Percentiles rank a stretch among this genome's conserved stretches.
Conservation (phyloP, 1,140 invertebrate genomes). For the Globodera rostochiensis region DNA sequence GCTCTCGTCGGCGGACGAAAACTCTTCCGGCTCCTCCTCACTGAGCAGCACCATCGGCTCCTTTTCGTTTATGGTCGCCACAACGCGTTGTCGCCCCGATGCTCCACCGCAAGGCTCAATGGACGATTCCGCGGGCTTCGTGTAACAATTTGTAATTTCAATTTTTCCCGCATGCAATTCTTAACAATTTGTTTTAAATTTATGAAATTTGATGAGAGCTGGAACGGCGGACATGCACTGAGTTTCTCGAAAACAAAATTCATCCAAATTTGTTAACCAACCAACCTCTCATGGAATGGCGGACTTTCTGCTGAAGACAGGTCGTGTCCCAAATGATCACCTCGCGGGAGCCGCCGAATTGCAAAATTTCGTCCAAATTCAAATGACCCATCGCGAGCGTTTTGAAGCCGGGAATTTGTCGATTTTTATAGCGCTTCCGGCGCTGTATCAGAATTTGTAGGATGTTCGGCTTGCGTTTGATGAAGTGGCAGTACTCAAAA, state of each 20-base stretch:
- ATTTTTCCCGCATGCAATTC: constrained; percentile 43
- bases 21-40: constrained; percentile 52
- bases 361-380: constrained; percentile 73
- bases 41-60: constrained; percentile 29
- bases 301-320: constrained; percentile 36
- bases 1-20: constrained; percentile 44
- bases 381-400: constrained; percentile 92
- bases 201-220: not conserved
- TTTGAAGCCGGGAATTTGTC: constrained; percentile 96
- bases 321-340: constrained; percentile 43
- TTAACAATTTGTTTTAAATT: constrained; percentile 11
- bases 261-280: too few relatives aligned
- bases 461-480: constrained; percentile 93
- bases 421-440: constrained; percentile 93
- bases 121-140: constrained; percentile 32
- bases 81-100: constrained; percentile 16
- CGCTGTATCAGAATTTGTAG: constrained; percentile 85
- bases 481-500: constrained; percentile 76
- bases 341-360: constrained; percentile 46
- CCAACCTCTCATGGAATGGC: constrained; percentile 32
- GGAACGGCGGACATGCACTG: too few relatives aligned
- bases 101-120: constrained; percentile 12
- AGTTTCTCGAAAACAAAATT: not conserved
- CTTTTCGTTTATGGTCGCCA: constrained; percentile 7
- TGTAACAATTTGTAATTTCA: constrained; percentile 36